Evolutionary conservation across 2,797 vertebrate genomes (phyloP).

Genomic region (Danionella dracula): DNA sequence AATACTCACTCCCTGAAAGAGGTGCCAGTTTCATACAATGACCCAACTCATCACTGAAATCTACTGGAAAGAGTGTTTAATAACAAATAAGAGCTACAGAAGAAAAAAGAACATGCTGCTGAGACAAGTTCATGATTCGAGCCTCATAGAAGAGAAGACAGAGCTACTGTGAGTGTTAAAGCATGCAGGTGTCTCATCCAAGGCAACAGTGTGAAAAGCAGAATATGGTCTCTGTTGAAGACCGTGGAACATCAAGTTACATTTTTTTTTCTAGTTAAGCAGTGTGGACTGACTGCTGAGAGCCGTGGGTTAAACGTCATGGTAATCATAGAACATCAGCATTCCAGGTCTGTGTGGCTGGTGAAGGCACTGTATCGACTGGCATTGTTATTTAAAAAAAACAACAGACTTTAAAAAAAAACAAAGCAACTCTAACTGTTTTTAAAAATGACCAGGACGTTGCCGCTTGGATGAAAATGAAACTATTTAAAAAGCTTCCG

Average conservation of each 20-base stretch:
- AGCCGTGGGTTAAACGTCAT: constrained; percentile 27
- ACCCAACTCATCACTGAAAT: background rate
- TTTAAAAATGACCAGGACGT: too few relatives aligned
- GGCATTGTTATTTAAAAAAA: too few relatives aligned
- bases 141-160: background rate
- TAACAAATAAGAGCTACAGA: background rate
- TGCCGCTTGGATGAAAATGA: too few relatives aligned
- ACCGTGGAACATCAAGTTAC: background rate
- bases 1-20: background rate
- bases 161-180: background rate
- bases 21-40: background rate
- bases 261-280: constrained; percentile 12
- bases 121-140: background rate
- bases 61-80: background rate
- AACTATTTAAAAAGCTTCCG: too few relatives aligned
- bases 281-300: constrained; percentile 14
- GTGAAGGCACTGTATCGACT: too few relatives aligned
- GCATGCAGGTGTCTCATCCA: constrained; percentile 26
- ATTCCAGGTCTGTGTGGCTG: constrained; percentile 36
- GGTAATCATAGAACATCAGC: background rate
- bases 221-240: background rate
- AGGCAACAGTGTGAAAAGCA: background rate
- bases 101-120: background rate
- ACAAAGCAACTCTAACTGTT: too few relatives aligned
- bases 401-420: too few relatives aligned